These are phyloP conservation scores for Heliconius ismenius DNA, from an alignment of 2,888 invertebrate genomes.

Conservation along the genomic window DNA sequence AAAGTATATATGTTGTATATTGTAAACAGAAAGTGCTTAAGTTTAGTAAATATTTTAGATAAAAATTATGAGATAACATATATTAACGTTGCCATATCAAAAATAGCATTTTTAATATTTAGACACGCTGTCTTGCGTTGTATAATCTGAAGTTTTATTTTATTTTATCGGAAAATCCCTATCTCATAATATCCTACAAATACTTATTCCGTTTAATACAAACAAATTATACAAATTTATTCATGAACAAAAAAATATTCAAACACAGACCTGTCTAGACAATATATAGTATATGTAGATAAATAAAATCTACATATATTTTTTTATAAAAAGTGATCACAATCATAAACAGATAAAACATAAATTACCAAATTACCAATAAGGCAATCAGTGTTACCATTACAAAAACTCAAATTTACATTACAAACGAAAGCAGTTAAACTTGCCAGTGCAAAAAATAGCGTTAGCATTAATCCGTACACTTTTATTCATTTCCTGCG, in stretches of 20 bases:
- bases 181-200: background rate
- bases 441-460: conserved; percentile 39
- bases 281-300: background rate
- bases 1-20: background rate
- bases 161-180: background rate
- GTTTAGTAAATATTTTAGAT: background rate
- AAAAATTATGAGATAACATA: background rate
- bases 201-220: background rate
- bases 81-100: background rate
- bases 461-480: conserved; percentile 40
- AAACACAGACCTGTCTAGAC: background rate
- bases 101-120: background rate
- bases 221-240: background rate
- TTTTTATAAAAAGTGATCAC: background rate
- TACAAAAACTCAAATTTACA: background rate
- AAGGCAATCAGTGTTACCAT: background rate
- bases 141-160: background rate
- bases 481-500: conserved; percentile 46
- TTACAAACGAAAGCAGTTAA: conserved; percentile 27
- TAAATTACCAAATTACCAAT: background rate
- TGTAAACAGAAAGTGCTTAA: conserved; percentile 5
- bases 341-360: background rate
- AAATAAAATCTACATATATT: background rate
- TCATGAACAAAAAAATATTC: too few species aligned
- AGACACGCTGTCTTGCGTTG: background rate